Evolutionary conservation across 2,888 invertebrate species (phyloP).

Genomic region (Melieria crassipennis): DNA sequence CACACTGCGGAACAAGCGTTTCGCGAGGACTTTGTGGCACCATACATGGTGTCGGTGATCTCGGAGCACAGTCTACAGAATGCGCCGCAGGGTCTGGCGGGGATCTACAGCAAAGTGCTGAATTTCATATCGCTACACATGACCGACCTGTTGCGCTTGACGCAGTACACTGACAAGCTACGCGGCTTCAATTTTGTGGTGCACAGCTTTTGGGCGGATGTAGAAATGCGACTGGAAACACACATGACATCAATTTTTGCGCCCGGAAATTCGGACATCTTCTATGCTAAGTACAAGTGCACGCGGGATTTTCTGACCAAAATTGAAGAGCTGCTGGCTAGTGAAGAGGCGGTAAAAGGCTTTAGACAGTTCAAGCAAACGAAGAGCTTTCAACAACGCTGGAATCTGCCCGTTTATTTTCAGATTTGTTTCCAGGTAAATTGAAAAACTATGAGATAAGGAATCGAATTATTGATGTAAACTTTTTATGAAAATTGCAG

Average conservation of each 20-base stretch:
- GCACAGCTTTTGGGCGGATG: conserved; percentile 88
- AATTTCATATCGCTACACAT: conserved; percentile 77
- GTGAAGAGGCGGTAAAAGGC: conserved; percentile 69
- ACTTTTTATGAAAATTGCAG: conserved; percentile 45
- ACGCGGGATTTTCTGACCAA: conserved; percentile 80
- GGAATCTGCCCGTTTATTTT: conserved; percentile 97
- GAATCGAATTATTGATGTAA: neutral
- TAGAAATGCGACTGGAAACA: conserved; percentile 83
- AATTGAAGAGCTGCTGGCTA: conserved; percentile 72
- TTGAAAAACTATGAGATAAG: conserved; percentile 50
- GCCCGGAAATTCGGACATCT: conserved; percentile 90
- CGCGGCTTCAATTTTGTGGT: conserved; percentile 81
- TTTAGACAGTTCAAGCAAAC: conserved; percentile 77
- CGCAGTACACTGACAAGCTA: conserved; percentile 67
- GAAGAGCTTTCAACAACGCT: conserved; percentile 82
- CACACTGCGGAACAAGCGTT: conserved; percentile 77
- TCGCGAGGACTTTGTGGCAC: conserved; percentile 64
- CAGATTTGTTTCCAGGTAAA: conserved; percentile 82
- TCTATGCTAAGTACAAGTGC: conserved; percentile 82
- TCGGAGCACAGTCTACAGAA: conserved; percentile 65
- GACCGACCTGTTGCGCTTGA: conserved; percentile 69
- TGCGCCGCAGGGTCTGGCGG: conserved; percentile 64
- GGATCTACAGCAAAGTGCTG: conserved; percentile 78
- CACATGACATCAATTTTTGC: conserved; percentile 87
- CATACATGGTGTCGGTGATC: conserved; percentile 72